Conservation (phyloP, 2,797 vertebrate genomes). For the Allochrocebus solatus region DNA sequence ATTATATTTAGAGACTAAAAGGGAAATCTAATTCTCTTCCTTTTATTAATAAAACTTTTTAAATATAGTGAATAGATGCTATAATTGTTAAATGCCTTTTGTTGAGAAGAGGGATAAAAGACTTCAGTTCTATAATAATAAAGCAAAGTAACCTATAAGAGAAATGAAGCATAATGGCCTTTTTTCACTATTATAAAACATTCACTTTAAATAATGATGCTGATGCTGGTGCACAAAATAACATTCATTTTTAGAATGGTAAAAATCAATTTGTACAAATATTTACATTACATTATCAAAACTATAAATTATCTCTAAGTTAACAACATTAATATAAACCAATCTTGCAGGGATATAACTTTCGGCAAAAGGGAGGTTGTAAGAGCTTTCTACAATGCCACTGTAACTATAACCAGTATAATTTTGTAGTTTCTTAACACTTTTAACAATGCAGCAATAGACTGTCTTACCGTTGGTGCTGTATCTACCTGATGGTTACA, state of each 20-base stretch:
- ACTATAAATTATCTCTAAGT: slow-evolving; percentile 16
- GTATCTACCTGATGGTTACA: slow-evolving; percentile 84
- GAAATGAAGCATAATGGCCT: not conserved
- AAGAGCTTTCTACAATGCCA: slow-evolving; percentile 48
- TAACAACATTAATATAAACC: slow-evolving; percentile 28
- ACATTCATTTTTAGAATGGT: not conserved
- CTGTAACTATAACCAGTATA: slow-evolving; percentile 67
- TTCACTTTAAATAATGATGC: not conserved
- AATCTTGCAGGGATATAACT: not conserved
- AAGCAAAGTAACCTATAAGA: not conserved
- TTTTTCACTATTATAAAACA: slow-evolving; percentile 15
- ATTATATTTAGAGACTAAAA: slow-evolving; percentile 27
- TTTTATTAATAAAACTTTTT: not conserved
- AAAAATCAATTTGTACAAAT: not conserved
- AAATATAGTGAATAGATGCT: not conserved
- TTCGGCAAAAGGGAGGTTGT: slow-evolving; percentile 30
- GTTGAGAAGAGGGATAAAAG: not conserved
- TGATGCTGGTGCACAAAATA: slow-evolving; percentile 4
- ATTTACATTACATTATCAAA: slow-evolving; percentile 11
- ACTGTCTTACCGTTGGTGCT: slow-evolving; percentile 89
- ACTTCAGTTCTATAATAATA: slow-evolving; percentile 3
- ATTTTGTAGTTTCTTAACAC: slow-evolving; percentile 70
- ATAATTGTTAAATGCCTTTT: not conserved
- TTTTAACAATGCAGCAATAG: slow-evolving; percentile 76
- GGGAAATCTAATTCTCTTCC: slow-evolving; percentile 9